Evolutionary conservation across 2,888 invertebrate species (phyloP).

Genomic region (Minunthozetes semirufus): DNA sequence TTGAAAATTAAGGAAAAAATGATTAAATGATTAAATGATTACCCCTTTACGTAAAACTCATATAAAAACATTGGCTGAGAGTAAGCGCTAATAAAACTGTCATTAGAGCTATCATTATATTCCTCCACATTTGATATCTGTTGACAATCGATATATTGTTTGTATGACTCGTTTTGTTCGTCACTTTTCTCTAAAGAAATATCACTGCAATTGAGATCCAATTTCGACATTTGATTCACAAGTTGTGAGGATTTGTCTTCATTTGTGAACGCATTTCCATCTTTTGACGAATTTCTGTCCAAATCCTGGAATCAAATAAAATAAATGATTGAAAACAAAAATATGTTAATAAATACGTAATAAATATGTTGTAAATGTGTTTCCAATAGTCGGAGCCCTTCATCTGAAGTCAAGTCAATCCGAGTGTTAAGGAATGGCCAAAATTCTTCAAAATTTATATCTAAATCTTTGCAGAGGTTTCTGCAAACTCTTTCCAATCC

Average conservation of each 20-base stretch:
- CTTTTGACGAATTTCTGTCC: background rate
- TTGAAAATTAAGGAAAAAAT: too few species aligned
- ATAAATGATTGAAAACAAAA: background rate
- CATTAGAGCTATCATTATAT: background rate
- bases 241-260: background rate
- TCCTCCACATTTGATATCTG: background rate
- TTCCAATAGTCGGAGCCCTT: constrained; percentile 69
- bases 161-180: background rate
- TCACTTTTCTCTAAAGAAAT: background rate
- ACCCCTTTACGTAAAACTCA: constrained; percentile 34
- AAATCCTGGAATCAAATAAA: background rate
- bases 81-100: constrained; percentile 17
- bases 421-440: constrained; percentile 83
- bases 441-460: constrained; percentile 79
- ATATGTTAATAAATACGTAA: constrained; percentile 6
- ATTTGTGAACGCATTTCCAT: too few species aligned
- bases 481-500: constrained; percentile 80
- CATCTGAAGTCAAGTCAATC: constrained; percentile 64
- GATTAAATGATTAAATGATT: too few species aligned
- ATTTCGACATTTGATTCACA: background rate
- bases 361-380: constrained; percentile 57
- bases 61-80: constrained; percentile 9
- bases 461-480: constrained; percentile 56
- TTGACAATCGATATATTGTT: background rate
- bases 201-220: background rate